Base-by-base conservation (phyloP, 1,140 invertebrate species). In the Acyrthosiphon pisum region DNA sequence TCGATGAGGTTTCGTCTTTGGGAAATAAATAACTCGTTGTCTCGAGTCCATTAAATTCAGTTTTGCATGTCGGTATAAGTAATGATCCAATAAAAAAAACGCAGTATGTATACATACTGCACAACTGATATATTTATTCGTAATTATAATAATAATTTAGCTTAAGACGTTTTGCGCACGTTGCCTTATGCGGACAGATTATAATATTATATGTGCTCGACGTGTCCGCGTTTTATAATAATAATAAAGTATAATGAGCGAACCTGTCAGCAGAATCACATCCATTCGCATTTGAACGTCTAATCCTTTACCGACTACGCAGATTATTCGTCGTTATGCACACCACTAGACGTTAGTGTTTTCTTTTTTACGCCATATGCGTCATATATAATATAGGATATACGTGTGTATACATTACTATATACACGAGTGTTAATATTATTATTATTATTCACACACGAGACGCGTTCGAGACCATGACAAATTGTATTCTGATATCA, bases 21-120 rank as follows among this genome's bases (percentile, higher is more conserved):
- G 30, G 23, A 68, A 68, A 90, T 90, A 90, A 90, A 90, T 68
- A 90, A 90, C 89, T 68, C 89, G 53, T 41, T 90, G 89, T 90
- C 89, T 68, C 56, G 41, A 90, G 89, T 90, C 89, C 89, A 90
- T 90, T 90, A 90, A 90, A 90, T 68, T 90, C 56, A 68, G 89
- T 90, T 90, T 90, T 41, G 23, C 89, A 68, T 90, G 89, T 90
- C 14, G 89, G 89, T 56, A 68, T 90, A 68, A 90, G 53, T 90
- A 90, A 68, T 44, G 89, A 68, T 68, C 89, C 89, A 90, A 90
- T 90, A 90, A 90, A 90, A 88, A 26, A 89, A 37, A 89, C 48
- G 20, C 18, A 35, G n/a, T 20, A n/a, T 26, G 23, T 56, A 68
- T 44, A 90, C 23, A 68, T 44, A 90, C 88, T 30, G 22, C 50